A percentile compares a stretch with the other conserved stretches of the same genome.
phyloP scores from a whole-genome alignment of 1,140 invertebrate species.

The Calosoma granatense region DNA sequence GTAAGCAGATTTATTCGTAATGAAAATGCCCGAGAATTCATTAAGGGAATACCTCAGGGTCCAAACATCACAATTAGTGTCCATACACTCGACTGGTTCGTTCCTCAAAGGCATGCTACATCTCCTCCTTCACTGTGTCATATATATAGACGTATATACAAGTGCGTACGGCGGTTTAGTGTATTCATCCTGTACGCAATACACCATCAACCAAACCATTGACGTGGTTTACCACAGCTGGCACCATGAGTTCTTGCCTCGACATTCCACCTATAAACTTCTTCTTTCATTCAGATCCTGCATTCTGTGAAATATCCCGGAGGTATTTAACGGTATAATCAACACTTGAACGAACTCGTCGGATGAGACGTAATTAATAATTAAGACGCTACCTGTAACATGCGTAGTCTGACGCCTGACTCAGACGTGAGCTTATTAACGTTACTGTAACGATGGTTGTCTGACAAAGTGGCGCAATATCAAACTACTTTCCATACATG shows the following conservation, averaged over 20 bases:
- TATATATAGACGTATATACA: no score
- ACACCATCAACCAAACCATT: background rate
- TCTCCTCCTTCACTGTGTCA: no score
- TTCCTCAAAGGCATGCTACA: background rate
- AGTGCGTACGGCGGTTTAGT: no score
- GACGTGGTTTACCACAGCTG: background rate
- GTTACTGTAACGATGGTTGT: background rate
- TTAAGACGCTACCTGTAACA: background rate
- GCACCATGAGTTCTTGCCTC: no score
- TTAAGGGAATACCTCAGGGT: constrained; percentile 7
- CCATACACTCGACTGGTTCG: background rate
- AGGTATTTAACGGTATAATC: background rate
- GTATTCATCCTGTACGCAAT: background rate
- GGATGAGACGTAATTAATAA: background rate
- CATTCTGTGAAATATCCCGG: no score
- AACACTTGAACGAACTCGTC: no score
- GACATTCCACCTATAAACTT: background rate
- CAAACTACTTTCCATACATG: no score
- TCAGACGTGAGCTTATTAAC: background rate
- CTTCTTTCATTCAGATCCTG: background rate
- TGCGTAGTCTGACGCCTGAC: background rate
- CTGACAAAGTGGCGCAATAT: background rate
- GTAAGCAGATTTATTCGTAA: constrained; percentile 6
- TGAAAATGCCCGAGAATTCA: constrained; percentile 1
- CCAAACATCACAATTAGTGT: constrained; percentile 8